phyloP scores from a whole-genome alignment of 2,797 vertebrate species.

The Hephaestus fuliginosus region DNA sequence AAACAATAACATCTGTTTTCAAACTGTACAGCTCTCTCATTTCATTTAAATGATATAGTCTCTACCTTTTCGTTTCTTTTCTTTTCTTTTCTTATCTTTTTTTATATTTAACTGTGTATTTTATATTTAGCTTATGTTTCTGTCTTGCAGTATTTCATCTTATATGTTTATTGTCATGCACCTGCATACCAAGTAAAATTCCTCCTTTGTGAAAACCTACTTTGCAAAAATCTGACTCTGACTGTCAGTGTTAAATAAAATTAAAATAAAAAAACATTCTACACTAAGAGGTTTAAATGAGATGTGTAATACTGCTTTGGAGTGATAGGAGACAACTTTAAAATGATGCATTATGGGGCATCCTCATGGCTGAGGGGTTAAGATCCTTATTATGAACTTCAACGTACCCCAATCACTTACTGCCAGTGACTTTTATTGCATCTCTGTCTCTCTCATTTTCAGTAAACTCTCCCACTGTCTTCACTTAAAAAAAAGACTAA shows the following conservation, averaged over 20 bases:
- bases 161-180: too few species aligned
- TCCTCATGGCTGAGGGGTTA: neutral
- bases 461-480: neutral
- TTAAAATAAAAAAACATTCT: neutral
- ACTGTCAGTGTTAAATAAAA: neutral
- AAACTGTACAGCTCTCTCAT: too few species aligned
- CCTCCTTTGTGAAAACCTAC: too few species aligned
- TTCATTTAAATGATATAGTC: too few species aligned
- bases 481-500: neutral
- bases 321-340: neutral
- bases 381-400: neutral
- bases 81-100: too few species aligned
- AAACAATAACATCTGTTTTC: neutral
- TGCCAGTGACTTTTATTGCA: neutral
- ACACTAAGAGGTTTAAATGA: neutral
- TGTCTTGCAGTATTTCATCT: too few species aligned
- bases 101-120: too few species aligned
- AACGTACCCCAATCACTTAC: neutral
- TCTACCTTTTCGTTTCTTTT: too few species aligned
- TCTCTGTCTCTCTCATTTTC: neutral
- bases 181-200: too few species aligned
- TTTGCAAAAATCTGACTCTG: too few species aligned
- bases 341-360: rapidly evolving
- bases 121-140: too few species aligned
- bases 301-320: neutral